Conservation (phyloP, 2,888 invertebrate genomes). For the Pelosia muscerda region DNA sequence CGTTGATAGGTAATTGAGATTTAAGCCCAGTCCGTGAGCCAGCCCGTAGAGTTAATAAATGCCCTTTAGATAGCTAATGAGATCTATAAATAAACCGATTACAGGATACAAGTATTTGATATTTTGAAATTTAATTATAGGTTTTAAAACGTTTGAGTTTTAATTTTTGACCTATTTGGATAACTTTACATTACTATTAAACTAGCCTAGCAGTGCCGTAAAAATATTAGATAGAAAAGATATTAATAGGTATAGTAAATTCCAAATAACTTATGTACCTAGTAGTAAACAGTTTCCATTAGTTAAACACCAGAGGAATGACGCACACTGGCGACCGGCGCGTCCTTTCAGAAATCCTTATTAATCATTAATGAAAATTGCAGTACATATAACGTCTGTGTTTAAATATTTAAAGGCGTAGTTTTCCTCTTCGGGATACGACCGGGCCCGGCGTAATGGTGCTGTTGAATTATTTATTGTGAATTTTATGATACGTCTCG, state of each 20-base stretch:
- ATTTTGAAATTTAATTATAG: too few relatives aligned
- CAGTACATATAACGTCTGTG: constrained; percentile 84
- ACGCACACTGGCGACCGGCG: constrained; percentile 43
- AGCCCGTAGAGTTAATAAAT: neutral
- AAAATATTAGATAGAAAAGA: neutral
- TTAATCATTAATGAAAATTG: constrained; percentile 85
- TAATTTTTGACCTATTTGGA: too few relatives aligned
- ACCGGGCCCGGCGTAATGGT: constrained; percentile 75
- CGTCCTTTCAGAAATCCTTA: constrained; percentile 70
- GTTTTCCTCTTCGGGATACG: constrained; percentile 71
- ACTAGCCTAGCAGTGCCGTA: neutral
- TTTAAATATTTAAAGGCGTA: constrained; percentile 82
- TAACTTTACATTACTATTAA: too few relatives aligned
- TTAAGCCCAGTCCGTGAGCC: neutral
- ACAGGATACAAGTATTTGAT: too few relatives aligned
- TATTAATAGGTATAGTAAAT: constrained; percentile 8
- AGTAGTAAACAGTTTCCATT: constrained; percentile 43
- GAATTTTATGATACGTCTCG: constrained; percentile 80
- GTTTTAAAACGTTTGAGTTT: too few relatives aligned
- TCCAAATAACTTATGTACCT: constrained; percentile 33
- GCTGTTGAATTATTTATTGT: constrained; percentile 79
- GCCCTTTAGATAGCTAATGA: too few relatives aligned
- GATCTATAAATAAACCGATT: too few relatives aligned
- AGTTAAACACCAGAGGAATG: constrained; percentile 41
- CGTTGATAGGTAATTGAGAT: neutral